Evolutionary conservation across 2,113 vertebrate genomes (phyloP).

Genomic region (Tychaedon coryphoeus): DNA sequence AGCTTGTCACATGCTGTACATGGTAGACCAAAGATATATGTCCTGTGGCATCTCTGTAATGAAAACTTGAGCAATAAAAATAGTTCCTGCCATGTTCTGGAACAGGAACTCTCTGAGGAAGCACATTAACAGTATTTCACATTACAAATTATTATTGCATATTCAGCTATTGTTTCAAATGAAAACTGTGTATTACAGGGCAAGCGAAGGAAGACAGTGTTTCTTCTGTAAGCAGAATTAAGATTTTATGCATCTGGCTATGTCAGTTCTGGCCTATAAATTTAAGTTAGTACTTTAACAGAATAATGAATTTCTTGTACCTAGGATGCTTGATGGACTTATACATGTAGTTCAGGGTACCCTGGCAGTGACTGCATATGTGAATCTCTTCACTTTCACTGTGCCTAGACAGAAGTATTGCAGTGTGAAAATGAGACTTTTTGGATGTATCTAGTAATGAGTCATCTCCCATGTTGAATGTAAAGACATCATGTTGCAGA

Average conservation of each 20-base stretch:
- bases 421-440: not conserved
- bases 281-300: not conserved
- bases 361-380: not conserved
- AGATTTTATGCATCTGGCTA: not conserved
- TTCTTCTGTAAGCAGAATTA: constrained; percentile 18
- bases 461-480: not conserved
- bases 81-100: constrained; percentile 14
- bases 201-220: not conserved
- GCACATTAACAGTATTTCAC: constrained; percentile 60
- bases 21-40: constrained; percentile 47
- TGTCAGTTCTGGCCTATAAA: not conserved
- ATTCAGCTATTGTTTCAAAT: constrained; percentile 52
- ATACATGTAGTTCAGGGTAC: not conserved
- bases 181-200: constrained; percentile 10
- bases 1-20: constrained; percentile 38
- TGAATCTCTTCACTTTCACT: not conserved
- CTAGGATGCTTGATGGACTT: not conserved
- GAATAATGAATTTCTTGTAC: not conserved
- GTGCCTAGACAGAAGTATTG: not conserved
- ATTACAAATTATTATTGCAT: constrained; percentile 50
- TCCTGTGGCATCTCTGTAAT: constrained; percentile 63
- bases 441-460: not conserved
- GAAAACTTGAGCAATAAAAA: constrained; percentile 67
- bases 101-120: constrained; percentile 41
- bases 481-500: not conserved